Evolutionary conservation across 2,113 vertebrate genomes (phyloP).

Genomic region (Bubo blakistoni): DNA sequence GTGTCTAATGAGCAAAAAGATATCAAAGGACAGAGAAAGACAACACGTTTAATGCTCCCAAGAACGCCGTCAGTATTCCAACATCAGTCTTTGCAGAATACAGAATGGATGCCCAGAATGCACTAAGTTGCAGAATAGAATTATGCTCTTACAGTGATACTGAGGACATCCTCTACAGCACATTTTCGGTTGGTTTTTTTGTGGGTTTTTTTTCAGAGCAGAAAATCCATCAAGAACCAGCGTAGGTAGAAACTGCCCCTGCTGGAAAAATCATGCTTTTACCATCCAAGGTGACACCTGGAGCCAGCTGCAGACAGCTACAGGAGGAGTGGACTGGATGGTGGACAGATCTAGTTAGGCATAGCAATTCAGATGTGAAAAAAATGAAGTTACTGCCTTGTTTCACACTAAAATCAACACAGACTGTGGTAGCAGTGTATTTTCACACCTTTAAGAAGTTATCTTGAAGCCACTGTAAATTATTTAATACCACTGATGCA

Average conservation of each 20-base stretch:
- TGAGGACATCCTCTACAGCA: not conserved
- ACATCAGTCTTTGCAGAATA: not conserved
- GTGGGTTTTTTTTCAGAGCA: not conserved
- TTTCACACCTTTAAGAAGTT: not conserved
- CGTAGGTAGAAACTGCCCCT: not conserved
- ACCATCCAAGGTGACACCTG: too few relatives aligned
- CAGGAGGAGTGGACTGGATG: not conserved
- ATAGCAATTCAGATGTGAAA: not conserved
- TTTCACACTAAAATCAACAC: not conserved
- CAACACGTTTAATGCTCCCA: not conserved
- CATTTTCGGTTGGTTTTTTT: not conserved
- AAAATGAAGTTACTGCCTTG: not conserved
- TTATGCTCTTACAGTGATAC: not conserved
- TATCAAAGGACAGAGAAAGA: not conserved
- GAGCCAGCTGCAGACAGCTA: not conserved
- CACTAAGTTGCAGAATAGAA: not conserved
- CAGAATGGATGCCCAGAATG: not conserved
- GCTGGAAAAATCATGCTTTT: not conserved
- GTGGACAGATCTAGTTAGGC: not conserved
- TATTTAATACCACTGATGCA: not conserved
- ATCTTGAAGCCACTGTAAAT: not conserved
- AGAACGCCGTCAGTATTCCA: not conserved
- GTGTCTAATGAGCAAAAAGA: not conserved
- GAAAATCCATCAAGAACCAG: not conserved
- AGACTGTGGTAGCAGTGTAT: not conserved